A percentile compares a stretch with the other conserved stretches of the same genome.
These are phyloP conservation scores for Reticulitermes lucifugus DNA, from an alignment of 2,888 invertebrate species.

Conservation along the genomic window DNA sequence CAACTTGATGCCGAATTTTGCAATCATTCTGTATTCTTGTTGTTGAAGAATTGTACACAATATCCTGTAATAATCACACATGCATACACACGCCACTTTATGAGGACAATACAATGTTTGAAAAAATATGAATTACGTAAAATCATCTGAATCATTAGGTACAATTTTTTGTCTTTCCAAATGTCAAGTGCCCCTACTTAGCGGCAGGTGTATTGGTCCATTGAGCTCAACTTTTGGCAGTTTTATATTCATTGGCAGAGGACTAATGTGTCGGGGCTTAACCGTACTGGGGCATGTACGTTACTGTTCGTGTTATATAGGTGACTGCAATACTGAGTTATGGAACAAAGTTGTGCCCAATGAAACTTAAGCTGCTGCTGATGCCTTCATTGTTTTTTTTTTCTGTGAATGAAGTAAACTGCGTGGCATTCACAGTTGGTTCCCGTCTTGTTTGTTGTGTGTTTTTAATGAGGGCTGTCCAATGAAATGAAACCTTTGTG, in stretches of 20 bases:
- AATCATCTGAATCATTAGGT: slow-evolving; percentile 1
- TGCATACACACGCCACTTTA: neutral
- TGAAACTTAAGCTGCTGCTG: slow-evolving; percentile 20
- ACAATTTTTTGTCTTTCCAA: slow-evolving; percentile 17
- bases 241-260: neutral
- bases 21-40: neutral
- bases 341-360: slow-evolving; percentile 12
- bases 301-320: neutral
- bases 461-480: neutral
- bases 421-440: neutral
- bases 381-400: slow-evolving; percentile 3
- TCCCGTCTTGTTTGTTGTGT: neutral
- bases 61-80: slow-evolving; percentile 20
- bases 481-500: neutral
- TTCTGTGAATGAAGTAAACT: neutral
- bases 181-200: slow-evolving; percentile 17
- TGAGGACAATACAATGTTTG: slow-evolving; percentile 24
- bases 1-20: slow-evolving; percentile 6
- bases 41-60: slow-evolving; percentile 22
- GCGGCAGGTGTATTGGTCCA: neutral
- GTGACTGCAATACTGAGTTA: neutral
- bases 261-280: neutral
- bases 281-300: neutral
- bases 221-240: slow-evolving; percentile 11
- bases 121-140: slow-evolving; percentile 8